Evolutionary conservation across 2,888 invertebrate species (phyloP).

Genomic region (Dorcus hopei): DNA sequence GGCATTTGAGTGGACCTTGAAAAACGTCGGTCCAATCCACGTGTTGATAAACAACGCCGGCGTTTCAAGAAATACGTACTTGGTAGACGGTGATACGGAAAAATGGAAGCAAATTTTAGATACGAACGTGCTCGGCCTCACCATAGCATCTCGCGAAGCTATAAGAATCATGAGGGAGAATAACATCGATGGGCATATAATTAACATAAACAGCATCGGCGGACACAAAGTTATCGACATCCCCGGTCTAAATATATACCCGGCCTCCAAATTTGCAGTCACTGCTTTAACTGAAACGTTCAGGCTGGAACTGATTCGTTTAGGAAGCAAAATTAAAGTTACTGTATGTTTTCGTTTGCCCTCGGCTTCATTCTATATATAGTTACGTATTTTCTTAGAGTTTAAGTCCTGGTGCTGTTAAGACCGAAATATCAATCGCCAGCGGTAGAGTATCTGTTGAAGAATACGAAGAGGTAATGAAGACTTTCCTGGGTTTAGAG

Average conservation of each 20-base stretch:
- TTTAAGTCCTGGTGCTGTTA: conserved; percentile 11
- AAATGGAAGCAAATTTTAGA: conserved; percentile 13
- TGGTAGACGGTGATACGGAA: conserved; percentile 13
- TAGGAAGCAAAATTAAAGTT: conserved; percentile 28
- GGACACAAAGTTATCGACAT: conserved; percentile 32
- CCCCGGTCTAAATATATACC: conserved; percentile 27
- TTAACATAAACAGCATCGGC: conserved; percentile 36
- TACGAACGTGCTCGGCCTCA: conserved; percentile 13
- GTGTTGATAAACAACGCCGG: conserved; percentile 22
- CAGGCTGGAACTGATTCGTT: conserved; percentile 18
- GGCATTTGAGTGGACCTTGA: conserved; percentile 16
- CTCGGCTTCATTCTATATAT: not conserved
- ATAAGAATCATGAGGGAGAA: conserved; percentile 32
- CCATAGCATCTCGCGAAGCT: conserved; percentile 34
- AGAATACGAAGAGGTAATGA: not conserved
- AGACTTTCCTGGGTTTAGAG: not conserved
- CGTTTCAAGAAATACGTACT: not conserved
- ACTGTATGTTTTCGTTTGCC: conserved; percentile 21
- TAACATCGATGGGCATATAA: conserved; percentile 35
- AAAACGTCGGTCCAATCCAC: conserved; percentile 18
- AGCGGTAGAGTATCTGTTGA: conserved; percentile 15
- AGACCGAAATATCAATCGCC: conserved; percentile 13
- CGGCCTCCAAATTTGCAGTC: conserved; percentile 28
- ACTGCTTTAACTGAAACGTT: conserved; percentile 27
- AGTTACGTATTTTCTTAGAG: not conserved